phyloP scores from a whole-genome alignment of 2,888 invertebrate species.

The Plagiodera versicolora region DNA sequence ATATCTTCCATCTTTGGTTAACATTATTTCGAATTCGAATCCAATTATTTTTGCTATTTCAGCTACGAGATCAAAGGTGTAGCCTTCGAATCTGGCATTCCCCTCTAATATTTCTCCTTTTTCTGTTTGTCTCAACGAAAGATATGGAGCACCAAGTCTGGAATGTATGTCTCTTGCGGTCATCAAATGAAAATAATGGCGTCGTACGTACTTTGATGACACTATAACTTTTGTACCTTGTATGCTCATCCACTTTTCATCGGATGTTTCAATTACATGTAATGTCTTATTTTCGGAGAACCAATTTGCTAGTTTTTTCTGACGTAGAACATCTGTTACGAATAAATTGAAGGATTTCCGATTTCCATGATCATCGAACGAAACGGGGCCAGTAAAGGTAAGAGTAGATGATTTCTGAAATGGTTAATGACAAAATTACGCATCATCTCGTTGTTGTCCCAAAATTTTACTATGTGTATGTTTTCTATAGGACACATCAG shows the following conservation, averaged over 20 bases:
- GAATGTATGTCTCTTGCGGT: not conserved
- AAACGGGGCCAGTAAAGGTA: conserved; percentile 15
- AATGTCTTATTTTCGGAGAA: conserved; percentile 18
- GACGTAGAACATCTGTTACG: conserved; percentile 14
- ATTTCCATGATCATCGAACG: conserved; percentile 18
- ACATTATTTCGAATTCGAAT: conserved; percentile 56
- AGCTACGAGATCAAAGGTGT: conserved; percentile 82
- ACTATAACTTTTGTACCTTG: conserved; percentile 22
- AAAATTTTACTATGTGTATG: too few relatives aligned
- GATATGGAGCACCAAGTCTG: conserved; percentile 73
- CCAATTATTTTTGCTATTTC: conserved; percentile 37
- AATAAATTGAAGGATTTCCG: conserved; percentile 19
- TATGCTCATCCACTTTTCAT: conserved; percentile 17
- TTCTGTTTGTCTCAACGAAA: conserved; percentile 58
- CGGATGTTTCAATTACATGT: not conserved
- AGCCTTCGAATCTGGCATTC: conserved; percentile 83
- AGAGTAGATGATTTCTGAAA: conserved; percentile 10
- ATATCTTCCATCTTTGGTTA: conserved; percentile 66
- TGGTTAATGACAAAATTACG: too few relatives aligned
- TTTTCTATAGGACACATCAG: too few relatives aligned
- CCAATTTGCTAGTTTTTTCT: conserved; percentile 22
- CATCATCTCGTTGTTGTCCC: too few relatives aligned
- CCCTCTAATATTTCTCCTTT: conserved; percentile 66
- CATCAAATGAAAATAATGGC: too few relatives aligned
- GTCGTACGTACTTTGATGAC: conserved; percentile 16